Percentiles rank a stretch among this genome's conserved stretches.
These are phyloP conservation scores for Drosophila pallidifrons DNA, from an alignment of 1,140 invertebrate genomes.

Conservation along the genomic window DNA sequence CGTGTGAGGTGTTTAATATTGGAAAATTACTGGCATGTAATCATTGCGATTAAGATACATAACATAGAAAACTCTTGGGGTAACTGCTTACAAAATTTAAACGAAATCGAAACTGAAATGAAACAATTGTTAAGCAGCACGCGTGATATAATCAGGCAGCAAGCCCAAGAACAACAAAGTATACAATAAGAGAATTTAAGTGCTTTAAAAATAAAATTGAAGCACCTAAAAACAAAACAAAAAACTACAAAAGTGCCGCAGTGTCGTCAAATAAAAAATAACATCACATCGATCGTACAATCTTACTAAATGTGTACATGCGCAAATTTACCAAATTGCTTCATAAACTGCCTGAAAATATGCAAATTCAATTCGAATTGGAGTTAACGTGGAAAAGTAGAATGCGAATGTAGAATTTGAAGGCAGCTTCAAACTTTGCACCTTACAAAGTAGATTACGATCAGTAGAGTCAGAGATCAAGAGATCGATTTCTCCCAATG, in stretches of 20 bases:
- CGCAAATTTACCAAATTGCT: constrained; percentile 27
- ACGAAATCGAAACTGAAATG: constrained; percentile 18
- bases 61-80: constrained; percentile 23
- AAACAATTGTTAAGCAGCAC: constrained; percentile 54
- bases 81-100: constrained; percentile 21
- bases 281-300: neutral
- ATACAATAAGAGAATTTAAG: constrained; percentile 67
- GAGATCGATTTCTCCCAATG: too few species aligned
- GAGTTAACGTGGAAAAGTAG: constrained; percentile 9
- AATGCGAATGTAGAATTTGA: constrained; percentile 25
- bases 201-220: constrained; percentile 81
- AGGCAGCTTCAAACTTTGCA: constrained; percentile 63
- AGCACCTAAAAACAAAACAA: constrained; percentile 43
- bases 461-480: too few species aligned
- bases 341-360: constrained; percentile 38
- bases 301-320: constrained; percentile 33
- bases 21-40: constrained; percentile 38
- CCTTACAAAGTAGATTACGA: constrained; percentile 33
- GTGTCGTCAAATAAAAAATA: constrained; percentile 35
- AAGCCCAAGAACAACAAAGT: constrained; percentile 30
- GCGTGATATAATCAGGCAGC: constrained; percentile 70
- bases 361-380: constrained; percentile 25
- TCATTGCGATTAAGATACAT: constrained; percentile 29
- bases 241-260: constrained; percentile 59
- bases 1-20: constrained; percentile 41